Evolutionary conservation across 2,797 vertebrate species (phyloP), one percentile per base, ranked within the genome.

Genomic region (Ambastaia sidthimunki): DNA sequence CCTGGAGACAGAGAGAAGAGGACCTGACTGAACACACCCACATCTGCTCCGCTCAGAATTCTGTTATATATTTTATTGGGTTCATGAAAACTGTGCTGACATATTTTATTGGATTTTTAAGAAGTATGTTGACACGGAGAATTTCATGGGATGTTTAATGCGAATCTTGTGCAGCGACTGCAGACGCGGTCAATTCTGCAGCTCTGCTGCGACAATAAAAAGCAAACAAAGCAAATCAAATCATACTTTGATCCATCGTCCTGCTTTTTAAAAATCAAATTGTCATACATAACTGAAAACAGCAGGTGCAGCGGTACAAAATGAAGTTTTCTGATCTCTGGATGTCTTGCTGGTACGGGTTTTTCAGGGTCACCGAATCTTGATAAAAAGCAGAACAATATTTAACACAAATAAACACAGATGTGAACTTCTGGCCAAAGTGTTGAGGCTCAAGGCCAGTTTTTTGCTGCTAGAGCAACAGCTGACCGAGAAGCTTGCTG

Each of bases 71-170:
- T 71, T 83, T 83, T 76, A 81, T 85, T 83, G 63, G 63, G n/a
- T 76, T 80, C 47, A 59, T 76, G 73, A 82, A 83, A 76, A 62
- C 41, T 28, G 68, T 60, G 59, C 62, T 78, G 81, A 62, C 74
- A 69, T 55, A 72, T 77, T 83, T 82, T 82, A 76, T 66, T 78
- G 78, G 82, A 71, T 85, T 85, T 77, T 79, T 83, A 82, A 71
- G 68, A 85, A 74, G 68, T 76, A 66, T 34, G 76, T 73, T 78
- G 79, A 83, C 70, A 65, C 74, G 2, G 57, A 74, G 55, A 78
- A 73, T 82, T 74, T 78, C 75, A 59, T 62, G 10, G 80, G 69
- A 76, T 62, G 80, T 70, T 81, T 73, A 78, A 78, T 65, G 76
- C 44, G 68, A 50, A 76, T 74, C 66, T 69, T 37, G 62, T 11